phyloP scores from a whole-genome alignment of 2,797 vertebrate genomes.

The Phaenicophaeus curvirostris region DNA sequence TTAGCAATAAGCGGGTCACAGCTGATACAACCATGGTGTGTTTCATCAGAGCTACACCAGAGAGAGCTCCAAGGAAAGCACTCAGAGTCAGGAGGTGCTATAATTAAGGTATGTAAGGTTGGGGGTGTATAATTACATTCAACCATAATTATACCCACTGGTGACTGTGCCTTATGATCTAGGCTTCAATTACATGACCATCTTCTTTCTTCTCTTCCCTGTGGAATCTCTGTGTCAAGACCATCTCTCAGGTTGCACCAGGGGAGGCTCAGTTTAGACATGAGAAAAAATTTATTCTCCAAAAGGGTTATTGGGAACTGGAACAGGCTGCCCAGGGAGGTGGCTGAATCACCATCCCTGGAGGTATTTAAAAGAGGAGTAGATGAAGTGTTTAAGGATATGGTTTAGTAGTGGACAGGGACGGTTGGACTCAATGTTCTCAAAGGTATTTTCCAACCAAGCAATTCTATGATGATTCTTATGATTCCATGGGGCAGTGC shows the following conservation, averaged over 20 bases:
- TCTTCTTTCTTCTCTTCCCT: conserved; percentile 24
- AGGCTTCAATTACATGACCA: conserved; percentile 56
- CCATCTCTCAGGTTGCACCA: background rate
- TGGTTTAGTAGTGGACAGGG: no score
- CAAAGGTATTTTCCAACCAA: no score
- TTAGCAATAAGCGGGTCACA: background rate
- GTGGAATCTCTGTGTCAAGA: background rate
- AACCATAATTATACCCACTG: conserved; percentile 59
- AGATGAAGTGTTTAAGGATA: no score
- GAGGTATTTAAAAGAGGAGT: no score
- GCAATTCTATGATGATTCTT: no score
- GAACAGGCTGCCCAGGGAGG: no score
- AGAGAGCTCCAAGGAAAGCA: conserved; percentile 17
- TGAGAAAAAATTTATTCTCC: no score
- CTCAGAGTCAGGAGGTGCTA: background rate
- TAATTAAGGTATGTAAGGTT: conserved; percentile 46
- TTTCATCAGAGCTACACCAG: background rate
- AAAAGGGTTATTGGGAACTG: no score
- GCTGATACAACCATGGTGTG: background rate
- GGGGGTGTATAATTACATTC: conserved; percentile 26
- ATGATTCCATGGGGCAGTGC: background rate
- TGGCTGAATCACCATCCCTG: no score
- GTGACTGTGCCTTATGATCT: background rate
- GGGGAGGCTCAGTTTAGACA: no score
- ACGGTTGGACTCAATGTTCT: no score